These are phyloP conservation scores for Rhyacichthys aspro DNA, from an alignment of 2,797 vertebrate genomes.

Conservation along the genomic window DNA sequence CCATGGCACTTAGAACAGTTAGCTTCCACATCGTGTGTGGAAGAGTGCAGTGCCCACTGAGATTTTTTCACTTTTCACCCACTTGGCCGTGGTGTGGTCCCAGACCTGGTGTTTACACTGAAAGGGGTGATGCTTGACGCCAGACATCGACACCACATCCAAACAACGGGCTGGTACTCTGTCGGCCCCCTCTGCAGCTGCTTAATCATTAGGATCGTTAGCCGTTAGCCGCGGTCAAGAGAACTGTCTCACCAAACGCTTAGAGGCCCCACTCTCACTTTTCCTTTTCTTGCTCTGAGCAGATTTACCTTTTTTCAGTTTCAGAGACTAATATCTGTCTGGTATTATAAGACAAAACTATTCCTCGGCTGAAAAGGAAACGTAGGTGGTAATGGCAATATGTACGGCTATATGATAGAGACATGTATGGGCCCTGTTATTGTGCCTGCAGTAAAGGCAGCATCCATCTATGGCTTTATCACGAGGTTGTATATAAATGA, in stretches of 20 bases:
- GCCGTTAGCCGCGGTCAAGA: slow-evolving; percentile 52
- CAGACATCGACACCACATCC: slow-evolving; percentile 80
- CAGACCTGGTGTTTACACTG: slow-evolving; percentile 72
- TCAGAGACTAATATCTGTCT: no score
- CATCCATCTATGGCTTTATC: no score
- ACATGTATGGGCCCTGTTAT: no score
- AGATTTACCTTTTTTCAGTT: no score
- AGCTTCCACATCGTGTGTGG: slow-evolving; percentile 64
- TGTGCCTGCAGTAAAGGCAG: no score
- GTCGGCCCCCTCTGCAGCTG: slow-evolving; percentile 59
- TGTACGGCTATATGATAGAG: no score
- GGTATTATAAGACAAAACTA: no score
- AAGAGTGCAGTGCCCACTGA: slow-evolving; percentile 49
- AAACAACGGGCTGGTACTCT: slow-evolving; percentile 71
- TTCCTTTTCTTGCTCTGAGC: slow-evolving; percentile 20
- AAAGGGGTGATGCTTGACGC: slow-evolving; percentile 78
- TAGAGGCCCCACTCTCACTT: slow-evolving; percentile 30
- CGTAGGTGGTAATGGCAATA: no score
- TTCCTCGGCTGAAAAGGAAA: no score
- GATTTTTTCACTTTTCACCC: slow-evolving; percentile 68
- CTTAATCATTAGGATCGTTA: slow-evolving; percentile 74
- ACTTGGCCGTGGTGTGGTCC: slow-evolving; percentile 76
- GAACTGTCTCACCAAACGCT: slow-evolving; percentile 45
- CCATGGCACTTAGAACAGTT: slow-evolving; percentile 70
- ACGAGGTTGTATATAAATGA: no score